Evolutionary conservation across 1,140 invertebrate species (phyloP), one percentile per base, ranked within the genome.

Genomic region (Bathynomus jamesi): DNA sequence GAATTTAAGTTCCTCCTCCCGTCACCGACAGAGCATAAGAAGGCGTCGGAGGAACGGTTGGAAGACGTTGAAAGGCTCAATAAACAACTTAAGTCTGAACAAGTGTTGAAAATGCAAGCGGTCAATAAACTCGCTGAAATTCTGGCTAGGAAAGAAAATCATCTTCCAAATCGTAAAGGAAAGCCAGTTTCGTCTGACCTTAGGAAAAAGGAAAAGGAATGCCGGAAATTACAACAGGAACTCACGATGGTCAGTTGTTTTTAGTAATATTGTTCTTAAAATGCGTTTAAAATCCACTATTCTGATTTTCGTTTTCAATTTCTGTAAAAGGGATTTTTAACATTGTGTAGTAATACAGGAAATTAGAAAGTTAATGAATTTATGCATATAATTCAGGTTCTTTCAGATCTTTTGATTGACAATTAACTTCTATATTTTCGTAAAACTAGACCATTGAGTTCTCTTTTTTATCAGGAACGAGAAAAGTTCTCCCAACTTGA

Each of bases 51-150:
- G 78, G 89, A 74, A 28, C 64, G 61, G 31, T 62, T 61, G 24
- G 88, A 91, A 71, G 93, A 96, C 79, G 85, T 94, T 7, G 90
- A 93, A 70, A 90, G 91, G 79, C 83, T 98, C 71, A 88, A 86
- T 78, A 92, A 90, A 80, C 93, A 94, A 82, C 84, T 96, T 72
- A 90, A 94, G 79, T 92, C 90, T 31, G 95, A 98, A 83, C 89
- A 90, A 79, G 82, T 96, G 76, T 85, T 94, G 71, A 95, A 95
- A 80, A 88, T 91, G 78, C 91, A 96, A 82, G 96, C 96, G 63
- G 94, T 99, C 30, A 96, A 97, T 82, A 99, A 99, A 81, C 84
- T 99, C 61, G 93, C 95, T 4, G 95, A 99, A 83, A 93, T 99
- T 27, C 94, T 98, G 91, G 95, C 96, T 80, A 86, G 91, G 60